These are phyloP conservation scores for Corbicula japonica DNA, from an alignment of 2,888 invertebrate species.

Conservation along the genomic window DNA sequence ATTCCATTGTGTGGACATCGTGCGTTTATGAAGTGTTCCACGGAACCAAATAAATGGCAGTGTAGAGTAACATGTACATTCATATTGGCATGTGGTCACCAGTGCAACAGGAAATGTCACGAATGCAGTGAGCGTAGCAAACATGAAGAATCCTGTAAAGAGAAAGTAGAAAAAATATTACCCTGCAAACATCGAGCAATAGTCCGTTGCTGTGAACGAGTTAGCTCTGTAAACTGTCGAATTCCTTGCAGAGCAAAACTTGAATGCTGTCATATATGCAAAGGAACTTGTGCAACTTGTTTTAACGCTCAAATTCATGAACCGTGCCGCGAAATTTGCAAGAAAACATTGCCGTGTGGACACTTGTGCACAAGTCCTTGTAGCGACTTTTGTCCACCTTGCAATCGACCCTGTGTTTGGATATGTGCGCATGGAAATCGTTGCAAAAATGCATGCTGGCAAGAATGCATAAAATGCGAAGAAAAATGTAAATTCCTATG, in stretches of 20 bases:
- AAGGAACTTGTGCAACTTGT: conserved; percentile 85
- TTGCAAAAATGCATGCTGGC: conserved; percentile 79
- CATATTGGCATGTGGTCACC: conserved; percentile 87
- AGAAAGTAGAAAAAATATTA: conserved; percentile 31
- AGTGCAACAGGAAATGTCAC: conserved; percentile 79
- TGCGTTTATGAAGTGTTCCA: conserved; percentile 74
- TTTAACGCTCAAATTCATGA: conserved; percentile 89
- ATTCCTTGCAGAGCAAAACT: conserved; percentile 65
- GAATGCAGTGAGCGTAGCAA: conserved; percentile 73
- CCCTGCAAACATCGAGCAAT: conserved; percentile 71
- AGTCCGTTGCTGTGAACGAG: conserved; percentile 86
- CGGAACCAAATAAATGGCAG: conserved; percentile 55
- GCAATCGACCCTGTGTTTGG: conserved; percentile 83
- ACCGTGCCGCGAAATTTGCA: conserved; percentile 89
- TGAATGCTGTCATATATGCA: conserved; percentile 74
- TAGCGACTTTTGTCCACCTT: conserved; percentile 84
- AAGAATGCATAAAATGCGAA: conserved; percentile 79
- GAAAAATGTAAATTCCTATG: conserved; percentile 83
- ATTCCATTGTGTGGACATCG: conserved; percentile 80
- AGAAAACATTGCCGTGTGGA: conserved; percentile 88
- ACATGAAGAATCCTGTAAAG: conserved; percentile 43
- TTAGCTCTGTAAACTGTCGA: conserved; percentile 85
- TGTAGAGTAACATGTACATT: conserved; percentile 76
- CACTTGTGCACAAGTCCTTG: conserved; percentile 85
- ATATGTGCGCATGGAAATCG: conserved; percentile 78